Percentiles rank a stretch among this genome's conserved stretches.
Conservation (phyloP, 2,888 invertebrate species). For the Sinohyriopsis cumingii region DNA sequence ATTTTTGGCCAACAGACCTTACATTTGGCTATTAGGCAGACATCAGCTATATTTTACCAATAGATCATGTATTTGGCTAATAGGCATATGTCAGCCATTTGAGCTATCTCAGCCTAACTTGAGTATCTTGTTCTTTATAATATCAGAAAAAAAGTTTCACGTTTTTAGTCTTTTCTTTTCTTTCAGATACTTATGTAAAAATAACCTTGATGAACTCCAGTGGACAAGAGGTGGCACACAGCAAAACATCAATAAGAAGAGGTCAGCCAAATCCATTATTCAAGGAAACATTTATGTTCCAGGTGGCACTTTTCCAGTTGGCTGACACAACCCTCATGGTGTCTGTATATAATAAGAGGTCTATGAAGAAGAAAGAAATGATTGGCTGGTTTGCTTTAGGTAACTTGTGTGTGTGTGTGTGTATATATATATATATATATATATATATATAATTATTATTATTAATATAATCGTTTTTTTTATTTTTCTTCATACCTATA, state of each 20-base stretch:
- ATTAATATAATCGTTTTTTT: background rate
- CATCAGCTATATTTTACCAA: background rate
- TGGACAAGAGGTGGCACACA: constrained; percentile 92
- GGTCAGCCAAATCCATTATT: constrained; percentile 96
- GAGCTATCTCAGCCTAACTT: too few relatives aligned
- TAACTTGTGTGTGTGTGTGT: too few relatives aligned
- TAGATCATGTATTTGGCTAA: too few relatives aligned
- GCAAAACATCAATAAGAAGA: constrained; percentile 92
- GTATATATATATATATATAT: background rate
- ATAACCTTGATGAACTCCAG: constrained; percentile 91
- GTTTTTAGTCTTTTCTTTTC: background rate
- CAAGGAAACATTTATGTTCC: constrained; percentile 96
- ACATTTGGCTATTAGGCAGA: too few relatives aligned
- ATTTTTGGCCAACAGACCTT: background rate
- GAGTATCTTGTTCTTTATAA: background rate
- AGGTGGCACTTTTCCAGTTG: constrained; percentile 95
- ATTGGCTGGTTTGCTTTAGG: constrained; percentile 97
- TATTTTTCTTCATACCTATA: background rate
- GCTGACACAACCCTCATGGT: constrained; percentile 95
- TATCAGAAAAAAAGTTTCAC: background rate
- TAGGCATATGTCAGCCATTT: background rate
- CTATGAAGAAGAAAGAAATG: constrained; percentile 96
- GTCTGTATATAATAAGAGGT: constrained; percentile 91
- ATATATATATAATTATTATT: too few relatives aligned
- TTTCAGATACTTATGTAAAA: constrained; percentile 92